Conservation (phyloP, 2,113 vertebrate species). For the Calidris pygmaea region DNA sequence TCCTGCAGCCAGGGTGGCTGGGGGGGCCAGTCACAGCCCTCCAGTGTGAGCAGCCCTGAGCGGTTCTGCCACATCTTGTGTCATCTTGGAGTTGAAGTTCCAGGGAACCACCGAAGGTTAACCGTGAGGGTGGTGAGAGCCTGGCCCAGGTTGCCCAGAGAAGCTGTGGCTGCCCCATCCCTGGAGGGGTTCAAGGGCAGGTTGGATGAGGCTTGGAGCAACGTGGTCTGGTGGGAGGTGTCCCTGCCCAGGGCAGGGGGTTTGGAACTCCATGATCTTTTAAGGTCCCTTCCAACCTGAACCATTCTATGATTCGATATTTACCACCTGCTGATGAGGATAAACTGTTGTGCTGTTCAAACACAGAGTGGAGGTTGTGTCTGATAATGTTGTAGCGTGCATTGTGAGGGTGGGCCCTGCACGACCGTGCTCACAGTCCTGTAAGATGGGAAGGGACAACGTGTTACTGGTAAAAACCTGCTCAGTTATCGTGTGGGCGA, state of each 20-base stretch:
- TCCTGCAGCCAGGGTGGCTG: no score
- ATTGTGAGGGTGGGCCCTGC: no score
- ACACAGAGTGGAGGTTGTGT: not conserved
- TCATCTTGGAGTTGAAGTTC: not conserved
- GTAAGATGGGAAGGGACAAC: not conserved
- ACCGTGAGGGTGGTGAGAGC: no score
- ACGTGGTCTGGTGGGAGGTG: no score
- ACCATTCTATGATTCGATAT: not conserved
- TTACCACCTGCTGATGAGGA: not conserved
- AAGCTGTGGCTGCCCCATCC: no score
- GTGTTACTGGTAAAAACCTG: no score
- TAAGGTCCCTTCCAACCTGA: no score
- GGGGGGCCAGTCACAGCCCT: not conserved
- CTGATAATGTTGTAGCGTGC: not conserved
- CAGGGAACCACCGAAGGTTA: fast-evolving
- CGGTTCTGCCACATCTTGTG: not conserved
- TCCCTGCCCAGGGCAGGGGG: no score
- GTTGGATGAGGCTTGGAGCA: no score
- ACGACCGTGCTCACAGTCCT: fast-evolving
- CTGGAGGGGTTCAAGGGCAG: no score
- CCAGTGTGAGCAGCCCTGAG: not conserved
- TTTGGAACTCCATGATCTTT: no score
- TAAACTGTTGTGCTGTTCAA: not conserved
- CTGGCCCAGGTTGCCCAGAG: no score
- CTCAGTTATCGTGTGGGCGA: fast-evolving